These are phyloP conservation scores for Rhingia rostrata DNA, from an alignment of 2,888 invertebrate genomes.

Conservation along the genomic window DNA sequence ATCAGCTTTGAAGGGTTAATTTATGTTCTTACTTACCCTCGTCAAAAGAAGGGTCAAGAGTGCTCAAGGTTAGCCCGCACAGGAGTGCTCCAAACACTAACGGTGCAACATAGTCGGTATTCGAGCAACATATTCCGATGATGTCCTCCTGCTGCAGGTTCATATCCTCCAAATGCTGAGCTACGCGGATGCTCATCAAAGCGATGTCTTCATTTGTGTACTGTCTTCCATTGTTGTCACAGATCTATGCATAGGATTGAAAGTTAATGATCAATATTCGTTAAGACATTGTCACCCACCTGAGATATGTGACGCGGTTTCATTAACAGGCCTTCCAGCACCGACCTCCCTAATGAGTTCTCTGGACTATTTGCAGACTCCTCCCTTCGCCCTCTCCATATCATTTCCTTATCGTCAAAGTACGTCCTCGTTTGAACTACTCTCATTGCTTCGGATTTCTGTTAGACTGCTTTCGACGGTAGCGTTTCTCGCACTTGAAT, in stretches of 20 bases:
- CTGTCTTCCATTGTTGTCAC: slow-evolving; percentile 79
- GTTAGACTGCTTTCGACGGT: too few relatives aligned
- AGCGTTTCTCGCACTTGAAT: too few relatives aligned
- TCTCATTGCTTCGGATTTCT: too few relatives aligned
- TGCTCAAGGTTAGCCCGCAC: slow-evolving; percentile 34
- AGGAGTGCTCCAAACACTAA: slow-evolving; percentile 77
- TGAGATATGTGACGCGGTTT: slow-evolving; percentile 33
- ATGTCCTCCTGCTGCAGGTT: slow-evolving; percentile 80
- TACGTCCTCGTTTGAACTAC: not conserved
- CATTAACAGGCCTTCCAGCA: slow-evolving; percentile 23
- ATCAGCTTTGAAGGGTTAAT: not conserved
- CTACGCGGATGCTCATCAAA: slow-evolving; percentile 79
- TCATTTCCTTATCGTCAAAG: slow-evolving; percentile 1
- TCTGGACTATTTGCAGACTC: not conserved
- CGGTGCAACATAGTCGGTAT: slow-evolving; percentile 80
- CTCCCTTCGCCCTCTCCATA: slow-evolving; percentile 28
- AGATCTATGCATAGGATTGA: slow-evolving; percentile 76
- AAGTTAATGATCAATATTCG: too few relatives aligned
- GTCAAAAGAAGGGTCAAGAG: slow-evolving; percentile 48
- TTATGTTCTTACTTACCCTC: slow-evolving; percentile 11
- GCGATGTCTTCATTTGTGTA: slow-evolving; percentile 79
- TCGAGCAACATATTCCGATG: slow-evolving; percentile 79
- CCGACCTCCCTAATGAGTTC: slow-evolving; percentile 21
- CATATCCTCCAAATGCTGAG: slow-evolving; percentile 78
- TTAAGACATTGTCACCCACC: not conserved